Evolutionary conservation across 2,797 vertebrate species (phyloP).

Genomic region (Etheostoma nigrum): DNA sequence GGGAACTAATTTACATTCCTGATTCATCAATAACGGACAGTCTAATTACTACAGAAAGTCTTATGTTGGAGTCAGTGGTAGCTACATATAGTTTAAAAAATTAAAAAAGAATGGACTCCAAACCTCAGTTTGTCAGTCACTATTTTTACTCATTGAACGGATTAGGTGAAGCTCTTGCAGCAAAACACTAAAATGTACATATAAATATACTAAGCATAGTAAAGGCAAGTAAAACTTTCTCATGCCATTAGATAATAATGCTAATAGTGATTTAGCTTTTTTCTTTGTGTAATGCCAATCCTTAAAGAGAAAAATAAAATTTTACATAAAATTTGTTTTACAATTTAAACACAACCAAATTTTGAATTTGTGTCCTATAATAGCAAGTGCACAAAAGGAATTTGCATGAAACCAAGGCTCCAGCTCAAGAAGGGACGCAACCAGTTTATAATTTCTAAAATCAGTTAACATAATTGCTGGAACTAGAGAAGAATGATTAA

Average conservation of each 20-base stretch:
- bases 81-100: neutral
- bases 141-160: neutral
- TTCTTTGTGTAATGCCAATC: neutral
- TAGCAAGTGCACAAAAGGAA: neutral
- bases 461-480: conserved; percentile 39
- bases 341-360: neutral
- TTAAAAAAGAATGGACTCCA: too few species aligned
- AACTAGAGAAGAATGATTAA: conserved; percentile 39
- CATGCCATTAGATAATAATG: neutral
- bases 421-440: conserved; percentile 12
- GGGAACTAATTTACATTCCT: neutral
- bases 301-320: neutral
- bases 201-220: neutral
- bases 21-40: neutral
- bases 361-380: neutral
- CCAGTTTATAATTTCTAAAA: conserved; percentile 16
- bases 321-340: neutral
- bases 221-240: neutral
- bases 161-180: neutral
- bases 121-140: neutral
- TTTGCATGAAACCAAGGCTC: neutral
- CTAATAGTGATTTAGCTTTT: neutral
- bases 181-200: neutral
- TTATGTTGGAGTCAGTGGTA: neutral
- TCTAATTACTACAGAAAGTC: neutral